These are phyloP conservation scores for Leptogaster cylindrica DNA, from an alignment of 2,888 invertebrate species.

Conservation along the genomic window DNA sequence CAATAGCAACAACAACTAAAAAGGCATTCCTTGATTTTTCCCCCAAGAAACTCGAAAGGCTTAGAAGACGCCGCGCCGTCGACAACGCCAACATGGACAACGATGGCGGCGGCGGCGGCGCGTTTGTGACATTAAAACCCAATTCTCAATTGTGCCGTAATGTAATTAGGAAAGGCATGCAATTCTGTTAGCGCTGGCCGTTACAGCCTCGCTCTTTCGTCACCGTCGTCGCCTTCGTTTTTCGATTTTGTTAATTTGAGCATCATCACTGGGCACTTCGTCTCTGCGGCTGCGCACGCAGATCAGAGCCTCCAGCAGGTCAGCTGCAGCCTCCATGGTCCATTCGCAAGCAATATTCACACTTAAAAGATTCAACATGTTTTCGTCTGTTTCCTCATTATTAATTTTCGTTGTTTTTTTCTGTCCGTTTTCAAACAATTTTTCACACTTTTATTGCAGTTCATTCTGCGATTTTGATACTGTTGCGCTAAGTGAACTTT, in stretches of 20 bases:
- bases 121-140: constrained; percentile 21
- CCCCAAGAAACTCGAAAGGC: background rate
- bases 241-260: background rate
- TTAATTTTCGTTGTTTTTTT: no score
- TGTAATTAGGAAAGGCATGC: constrained; percentile 25
- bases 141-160: constrained; percentile 25
- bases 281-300: background rate
- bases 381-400: no score
- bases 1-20: background rate
- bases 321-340: no score
- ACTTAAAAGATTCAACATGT: no score
- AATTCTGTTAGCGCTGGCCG: constrained; percentile 4
- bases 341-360: no score
- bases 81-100: background rate
- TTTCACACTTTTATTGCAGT: constrained; percentile 4
- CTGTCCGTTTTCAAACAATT: background rate
- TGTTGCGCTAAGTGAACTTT: background rate
- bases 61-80: background rate
- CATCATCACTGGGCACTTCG: background rate
- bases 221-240: background rate
- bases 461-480: background rate
- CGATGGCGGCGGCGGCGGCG: constrained; percentile 9
- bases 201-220: constrained; percentile 3
- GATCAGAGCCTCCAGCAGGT: background rate
- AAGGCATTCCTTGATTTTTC: background rate